phyloP scores from a whole-genome alignment of 2,113 vertebrate species.

The Neodon shergylaensis region DNA sequence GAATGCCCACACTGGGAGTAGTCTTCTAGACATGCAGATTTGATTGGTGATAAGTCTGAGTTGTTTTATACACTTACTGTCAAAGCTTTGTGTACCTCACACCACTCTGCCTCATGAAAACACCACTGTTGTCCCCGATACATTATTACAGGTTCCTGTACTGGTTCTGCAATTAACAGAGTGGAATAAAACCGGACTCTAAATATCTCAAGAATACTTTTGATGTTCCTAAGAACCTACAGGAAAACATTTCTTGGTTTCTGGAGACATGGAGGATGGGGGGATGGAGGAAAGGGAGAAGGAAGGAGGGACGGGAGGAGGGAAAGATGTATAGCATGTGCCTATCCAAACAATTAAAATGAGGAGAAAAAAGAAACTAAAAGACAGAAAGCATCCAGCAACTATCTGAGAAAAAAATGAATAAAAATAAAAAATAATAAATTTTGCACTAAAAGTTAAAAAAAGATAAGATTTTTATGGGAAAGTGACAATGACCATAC shows the following conservation, averaged over 20 bases:
- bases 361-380: no score
- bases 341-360: no score
- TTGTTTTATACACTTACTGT: neutral
- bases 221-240: neutral
- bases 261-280: neutral
- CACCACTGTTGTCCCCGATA: no score
- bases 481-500: constrained; percentile 46
- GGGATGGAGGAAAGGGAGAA: no score
- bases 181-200: neutral
- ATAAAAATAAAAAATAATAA: no score
- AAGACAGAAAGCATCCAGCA: no score
- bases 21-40: no score
- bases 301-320: no score
- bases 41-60: neutral
- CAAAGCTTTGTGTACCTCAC: neutral
- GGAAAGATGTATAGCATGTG: no score
- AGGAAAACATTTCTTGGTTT: neutral
- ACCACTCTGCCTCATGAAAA: neutral
- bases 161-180: neutral
- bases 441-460: no score
- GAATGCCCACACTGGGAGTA: no score
- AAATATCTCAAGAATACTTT: neutral
- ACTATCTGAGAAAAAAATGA: no score
- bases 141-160: rapidly evolving
- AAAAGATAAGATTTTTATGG: neutral